Conservation (phyloP, 2,113 vertebrate genomes). For the Mormyrus iriodes region DNA sequence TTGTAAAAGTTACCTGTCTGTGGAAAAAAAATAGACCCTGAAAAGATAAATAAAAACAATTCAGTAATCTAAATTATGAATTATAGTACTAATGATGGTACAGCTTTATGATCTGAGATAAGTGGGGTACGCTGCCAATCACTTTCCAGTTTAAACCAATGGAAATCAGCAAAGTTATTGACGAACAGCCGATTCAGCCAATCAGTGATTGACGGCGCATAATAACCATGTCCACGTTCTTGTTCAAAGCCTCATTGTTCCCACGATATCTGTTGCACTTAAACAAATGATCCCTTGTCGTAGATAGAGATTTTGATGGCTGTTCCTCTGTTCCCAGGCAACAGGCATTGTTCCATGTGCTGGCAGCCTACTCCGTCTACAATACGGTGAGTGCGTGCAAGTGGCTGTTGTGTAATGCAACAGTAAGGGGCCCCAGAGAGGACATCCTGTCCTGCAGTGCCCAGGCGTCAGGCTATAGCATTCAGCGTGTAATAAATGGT, state of each 20-base stretch:
- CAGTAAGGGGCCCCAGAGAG: not conserved
- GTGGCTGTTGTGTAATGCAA: not conserved
- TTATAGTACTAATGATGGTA: not conserved
- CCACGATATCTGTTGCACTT: not conserved
- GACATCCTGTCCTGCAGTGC: not conserved
- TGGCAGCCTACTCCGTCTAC: conserved; percentile 87
- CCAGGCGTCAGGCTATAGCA: not conserved
- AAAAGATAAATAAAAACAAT: not conserved
- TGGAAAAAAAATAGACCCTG: not conserved
- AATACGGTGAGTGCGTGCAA: conserved; percentile 72
- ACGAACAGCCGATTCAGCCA: not conserved
- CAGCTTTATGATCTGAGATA: not conserved
- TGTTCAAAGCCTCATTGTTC: not conserved
- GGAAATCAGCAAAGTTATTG: not conserved
- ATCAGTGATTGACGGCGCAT: not conserved
- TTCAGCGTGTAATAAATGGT: not conserved
- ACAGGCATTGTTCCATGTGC: conserved; percentile 80
- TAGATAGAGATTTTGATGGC: not conserved
- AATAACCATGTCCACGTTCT: not conserved
- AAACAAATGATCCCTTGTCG: not conserved
- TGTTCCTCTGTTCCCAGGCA: conserved; percentile 61
- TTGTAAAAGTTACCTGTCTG: not conserved
- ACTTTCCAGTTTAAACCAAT: not conserved
- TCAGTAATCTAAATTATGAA: not conserved
- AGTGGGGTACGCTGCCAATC: not conserved